Base-by-base conservation (phyloP, 2,888 invertebrate species). In the Thecophora atra region DNA sequence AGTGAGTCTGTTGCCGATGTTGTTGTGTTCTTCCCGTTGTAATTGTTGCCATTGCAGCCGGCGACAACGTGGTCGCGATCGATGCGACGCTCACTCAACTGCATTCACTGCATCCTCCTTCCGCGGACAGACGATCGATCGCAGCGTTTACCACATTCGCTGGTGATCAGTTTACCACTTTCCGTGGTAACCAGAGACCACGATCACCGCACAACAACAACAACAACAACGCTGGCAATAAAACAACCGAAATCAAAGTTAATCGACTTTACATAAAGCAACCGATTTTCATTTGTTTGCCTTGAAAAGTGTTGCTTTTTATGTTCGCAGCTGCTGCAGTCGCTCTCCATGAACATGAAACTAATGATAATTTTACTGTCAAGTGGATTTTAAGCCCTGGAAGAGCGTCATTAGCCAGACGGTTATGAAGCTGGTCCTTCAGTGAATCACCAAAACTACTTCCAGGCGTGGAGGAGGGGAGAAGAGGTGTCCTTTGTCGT, bases 21-120 rank as follows among this genome's bases (percentile, higher is more conserved):
- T 26, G 17, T 26, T 28, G 47, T 37, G 26, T 52, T 64, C 42
- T 64, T 56, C 52, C 17, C 64, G 54, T 54, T 63, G 52, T 68
- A 51, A 63, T 56, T 52, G 44, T 51, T 66, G 42, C 64, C 21
- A 67, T 67, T 67, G 54, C 64, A 64, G 52, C 28, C 65, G 37
- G 52, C 63, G 64, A 71, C 71, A 71, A 64, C 54, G 69, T 68
- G 37, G 44, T 44, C 58, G 24, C 8, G 51, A 30, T 13, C 64
- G n/a, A 19, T 26, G 24, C 26, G 24, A 65, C 21, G 21, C 37
- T 51, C 30, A 60, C 60, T 71, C 71, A 71, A 66, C 66, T 71
- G 71, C 66, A 71, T 28, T 26, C 62, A 30, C n/a, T 8, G 28
- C 19, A n/a, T n/a, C n/a, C n/a, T n/a, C n/a, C n/a, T n/a, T n/a